Evolutionary conservation across 2,888 invertebrate genomes (phyloP).

Genomic region (Herminia tarsipennalis): DNA sequence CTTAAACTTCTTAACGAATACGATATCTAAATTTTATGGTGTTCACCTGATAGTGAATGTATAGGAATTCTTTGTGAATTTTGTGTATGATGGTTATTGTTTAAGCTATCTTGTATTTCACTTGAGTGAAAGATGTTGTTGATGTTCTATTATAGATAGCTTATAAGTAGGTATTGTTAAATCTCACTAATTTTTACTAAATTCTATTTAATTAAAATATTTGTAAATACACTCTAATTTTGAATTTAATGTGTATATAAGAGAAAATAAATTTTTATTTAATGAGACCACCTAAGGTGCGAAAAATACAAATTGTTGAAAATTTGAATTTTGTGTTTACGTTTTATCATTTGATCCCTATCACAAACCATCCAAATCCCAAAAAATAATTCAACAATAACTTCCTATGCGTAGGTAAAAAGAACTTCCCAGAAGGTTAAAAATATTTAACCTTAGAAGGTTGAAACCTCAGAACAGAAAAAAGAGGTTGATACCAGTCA

Average conservation of each 20-base stretch:
- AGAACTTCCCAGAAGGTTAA: no score
- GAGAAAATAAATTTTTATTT: slow-evolving; percentile 82
- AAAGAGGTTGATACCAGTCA: no score
- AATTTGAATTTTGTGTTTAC: slow-evolving; percentile 65
- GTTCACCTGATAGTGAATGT: slow-evolving; percentile 67
- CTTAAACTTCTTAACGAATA: slow-evolving; percentile 47
- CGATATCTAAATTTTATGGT: slow-evolving; percentile 58
- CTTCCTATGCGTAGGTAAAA: background rate
- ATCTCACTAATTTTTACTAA: slow-evolving; percentile 86
- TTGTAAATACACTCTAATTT: slow-evolving; percentile 86
- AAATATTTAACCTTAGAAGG: no score
- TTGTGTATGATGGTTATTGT: slow-evolving; percentile 70
- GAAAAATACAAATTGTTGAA: slow-evolving; percentile 84
- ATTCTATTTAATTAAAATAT: slow-evolving; percentile 86
- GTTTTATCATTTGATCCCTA: slow-evolving; percentile 26
- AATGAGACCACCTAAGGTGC: slow-evolving; percentile 83
- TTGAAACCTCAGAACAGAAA: no score
- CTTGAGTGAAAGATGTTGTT: slow-evolving; percentile 82
- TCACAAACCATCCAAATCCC: slow-evolving; percentile 6
- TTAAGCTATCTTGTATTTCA: slow-evolving; percentile 76
- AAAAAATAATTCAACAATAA: slow-evolving; percentile 15
- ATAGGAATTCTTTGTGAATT: slow-evolving; percentile 71
- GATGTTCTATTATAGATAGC: slow-evolving; percentile 81
- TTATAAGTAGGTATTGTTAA: slow-evolving; percentile 83
- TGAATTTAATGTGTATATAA: slow-evolving; percentile 85